Percentiles rank a stretch among this genome's conserved stretches.
phyloP scores from a whole-genome alignment of 2,888 invertebrate species.

The Amaurobius ferox region DNA sequence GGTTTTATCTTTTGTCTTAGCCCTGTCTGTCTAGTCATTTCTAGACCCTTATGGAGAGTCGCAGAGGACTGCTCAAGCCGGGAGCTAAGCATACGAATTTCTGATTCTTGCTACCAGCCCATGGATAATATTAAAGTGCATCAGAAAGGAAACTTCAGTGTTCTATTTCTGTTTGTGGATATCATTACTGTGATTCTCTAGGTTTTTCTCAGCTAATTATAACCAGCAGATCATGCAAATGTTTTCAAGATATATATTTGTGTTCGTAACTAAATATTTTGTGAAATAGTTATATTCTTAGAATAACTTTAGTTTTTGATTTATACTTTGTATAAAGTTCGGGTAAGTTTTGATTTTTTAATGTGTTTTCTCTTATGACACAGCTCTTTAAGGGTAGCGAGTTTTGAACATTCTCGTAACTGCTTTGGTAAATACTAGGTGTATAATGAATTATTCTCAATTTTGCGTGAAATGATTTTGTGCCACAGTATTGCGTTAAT shows the following conservation, averaged over 20 bases:
- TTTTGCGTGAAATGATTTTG: background rate
- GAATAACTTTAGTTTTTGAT: background rate
- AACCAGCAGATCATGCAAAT: background rate
- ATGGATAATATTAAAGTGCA: background rate
- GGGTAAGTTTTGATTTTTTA: conserved; percentile 3
- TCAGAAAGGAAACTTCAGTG: background rate
- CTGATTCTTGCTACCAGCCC: background rate
- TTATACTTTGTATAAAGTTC: background rate
- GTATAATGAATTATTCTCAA: background rate
- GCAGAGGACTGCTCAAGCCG: conserved; percentile 29
- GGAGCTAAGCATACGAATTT: conserved; percentile 28
- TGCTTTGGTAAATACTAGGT: background rate
- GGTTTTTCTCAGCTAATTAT: background rate
- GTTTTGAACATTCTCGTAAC: background rate
- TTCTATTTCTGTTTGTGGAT: background rate
- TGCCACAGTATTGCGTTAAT: conserved; percentile 1
- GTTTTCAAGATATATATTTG: background rate
- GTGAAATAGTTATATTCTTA: conserved; percentile 1
- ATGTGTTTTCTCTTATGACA: background rate
- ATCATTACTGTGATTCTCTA: background rate
- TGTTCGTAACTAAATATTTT: conserved; percentile 3
- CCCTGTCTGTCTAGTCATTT: conserved; percentile 56
- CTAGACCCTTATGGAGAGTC: conserved; percentile 56
- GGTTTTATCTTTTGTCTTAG: background rate
- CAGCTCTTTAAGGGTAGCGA: background rate